Base-by-base conservation (phyloP, 2,888 invertebrate genomes). In the Leucania comma region DNA sequence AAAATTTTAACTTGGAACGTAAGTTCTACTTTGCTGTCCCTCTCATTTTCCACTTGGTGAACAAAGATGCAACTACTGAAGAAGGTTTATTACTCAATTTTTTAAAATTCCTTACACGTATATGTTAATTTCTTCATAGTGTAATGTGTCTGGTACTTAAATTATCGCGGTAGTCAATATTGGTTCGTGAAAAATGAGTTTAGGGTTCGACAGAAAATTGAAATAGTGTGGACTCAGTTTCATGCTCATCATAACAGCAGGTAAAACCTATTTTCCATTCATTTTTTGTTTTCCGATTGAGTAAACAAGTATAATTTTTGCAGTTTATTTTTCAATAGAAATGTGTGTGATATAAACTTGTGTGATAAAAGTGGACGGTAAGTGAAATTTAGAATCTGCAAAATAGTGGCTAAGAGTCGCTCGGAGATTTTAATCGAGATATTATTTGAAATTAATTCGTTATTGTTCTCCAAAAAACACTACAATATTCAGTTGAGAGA, bases 111-210 rank as follows among this genome's bases (percentile, higher is more conserved):
- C 10, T 67, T 26, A 48, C 65, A 69, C 48, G 50, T 60, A 17
- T 24, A 32, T 46, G 62, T 32, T 75, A 78, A 73, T 82, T 46
- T 62, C 50, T 57, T 67, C 54, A 42, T 57, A 60, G 60, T 62
- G 67, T 60, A 35, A 50, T 61, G 24, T 42, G 54, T 80, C 61
- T 59, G 74, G 80, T 51, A 58, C 35, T 46, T 65, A 26, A 59
- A 81, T 70, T 64, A 72, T 63, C 60, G 46, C 12, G 50, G 42
- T 46, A 59, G 65, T 81, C 53, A 77, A 67, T 77, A 71, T 67
- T 57, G 38, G 66, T 61, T 50, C 4, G 53, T 71, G 50, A 26
- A 32, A 53, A 35, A 38, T 12, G n/a, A 53, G 24, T 64, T 60
- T 54, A 22, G 72, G 56, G 64, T 50, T 3, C 12, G 10, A n/a